Conservation (phyloP, 2,113 vertebrate genomes). For the Synchiropus splendidus region DNA sequence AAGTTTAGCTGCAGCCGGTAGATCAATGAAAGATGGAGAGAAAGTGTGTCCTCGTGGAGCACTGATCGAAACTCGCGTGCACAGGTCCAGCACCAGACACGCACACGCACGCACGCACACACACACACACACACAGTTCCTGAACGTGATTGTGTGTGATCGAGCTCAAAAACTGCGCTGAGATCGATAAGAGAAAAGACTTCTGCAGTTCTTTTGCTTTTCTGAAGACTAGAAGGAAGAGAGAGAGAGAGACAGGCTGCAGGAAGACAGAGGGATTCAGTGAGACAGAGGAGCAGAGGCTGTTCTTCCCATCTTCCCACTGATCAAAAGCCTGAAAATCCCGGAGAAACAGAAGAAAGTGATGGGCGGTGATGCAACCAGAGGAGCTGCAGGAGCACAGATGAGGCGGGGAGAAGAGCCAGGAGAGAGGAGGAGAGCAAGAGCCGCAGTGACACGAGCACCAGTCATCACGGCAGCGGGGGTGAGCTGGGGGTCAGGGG, state of each 20-base stretch:
- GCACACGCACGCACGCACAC: constrained; percentile 4
- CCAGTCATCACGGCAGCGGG: background rate
- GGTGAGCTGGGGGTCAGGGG: background rate
- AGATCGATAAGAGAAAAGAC: constrained; percentile 31
- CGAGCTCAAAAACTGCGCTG: background rate
- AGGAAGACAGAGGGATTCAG: background rate
- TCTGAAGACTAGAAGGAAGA: constrained; percentile 1
- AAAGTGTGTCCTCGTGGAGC: no score
- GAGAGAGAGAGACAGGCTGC: background rate
- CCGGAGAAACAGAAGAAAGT: constrained; percentile 4
- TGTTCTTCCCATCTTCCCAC: no score
- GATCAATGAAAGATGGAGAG: no score
- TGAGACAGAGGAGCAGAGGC: background rate
- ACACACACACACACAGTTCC: background rate
- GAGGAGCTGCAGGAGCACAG: background rate
- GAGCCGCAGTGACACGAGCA: background rate
- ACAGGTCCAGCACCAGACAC: constrained; percentile 1
- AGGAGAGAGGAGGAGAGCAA: background rate
- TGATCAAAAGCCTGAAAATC: no score
- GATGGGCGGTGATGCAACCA: background rate
- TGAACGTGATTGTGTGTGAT: background rate
- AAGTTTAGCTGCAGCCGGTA: no score
- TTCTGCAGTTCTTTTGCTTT: constrained; percentile 35
- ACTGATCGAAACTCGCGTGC: background rate
- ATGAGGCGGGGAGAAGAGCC: background rate